Base-by-base conservation (phyloP, 1,140 invertebrate species). In the Phymorhynchus buccinoides region DNA sequence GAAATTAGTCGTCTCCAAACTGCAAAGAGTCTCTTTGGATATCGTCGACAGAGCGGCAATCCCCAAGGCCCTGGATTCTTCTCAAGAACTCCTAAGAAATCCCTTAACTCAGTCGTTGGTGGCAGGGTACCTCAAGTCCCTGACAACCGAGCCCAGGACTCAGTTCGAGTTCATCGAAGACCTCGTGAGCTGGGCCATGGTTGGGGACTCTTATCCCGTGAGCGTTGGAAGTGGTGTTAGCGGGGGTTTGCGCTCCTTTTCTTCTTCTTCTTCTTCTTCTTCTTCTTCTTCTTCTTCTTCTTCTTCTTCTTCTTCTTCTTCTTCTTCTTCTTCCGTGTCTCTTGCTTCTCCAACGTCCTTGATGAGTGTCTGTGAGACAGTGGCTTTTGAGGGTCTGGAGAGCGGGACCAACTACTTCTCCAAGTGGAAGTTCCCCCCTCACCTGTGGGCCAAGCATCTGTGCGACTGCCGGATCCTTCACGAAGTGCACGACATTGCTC, bases 401-500 rank as follows among this genome's bases (percentile, higher is more conserved):
- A 86, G 79, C 37, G 78, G 83, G 48, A 86, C 85, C 3, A 86
- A 88, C 73, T 85, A 88, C 71, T 86, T 88, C 56, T 85, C 80
- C 37, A 86, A 85, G 80, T 73, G 71, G 12, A 86, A 85, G 32
- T 86, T 88, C 42, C 56, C 44, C 42, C 3, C 83, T 16, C 73
- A 83, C 32, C 85, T 86, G 27, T 86, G 86, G 83, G 66, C 52
- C 32, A 86, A 84, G 16, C 87, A 88, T 62, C 71, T 88, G 6
- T 88, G 87, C 52, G 87, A 88, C 56, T 86, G 85, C n/a, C 75
- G 87, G n/a, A 52, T 88, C 1, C 77, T 88, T 14, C 87, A 86
- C 42, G 87, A 88, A 39, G 84, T 88, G 52, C 87, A 88, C 62
- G 87, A 86, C 7, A 62, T 87, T 4, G 80, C 80, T 7, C 85